Base-by-base conservation (phyloP, 2,797 vertebrate species). In the Percopsis omiscomaycus region DNA sequence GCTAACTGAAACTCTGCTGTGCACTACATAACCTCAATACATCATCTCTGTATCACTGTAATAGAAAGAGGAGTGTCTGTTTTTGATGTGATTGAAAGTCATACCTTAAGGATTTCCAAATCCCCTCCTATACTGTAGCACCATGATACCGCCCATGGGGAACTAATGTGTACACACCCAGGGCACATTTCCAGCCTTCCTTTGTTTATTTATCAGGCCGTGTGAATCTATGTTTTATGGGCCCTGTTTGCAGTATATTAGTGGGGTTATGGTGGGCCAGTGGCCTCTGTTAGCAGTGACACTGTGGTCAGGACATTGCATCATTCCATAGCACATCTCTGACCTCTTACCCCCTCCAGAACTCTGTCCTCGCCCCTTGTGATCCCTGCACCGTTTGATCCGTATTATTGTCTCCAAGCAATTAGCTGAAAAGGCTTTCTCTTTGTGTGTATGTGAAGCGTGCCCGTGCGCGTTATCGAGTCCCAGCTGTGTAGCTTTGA, bases 351-450 rank as follows among this genome's bases (percentile, higher is more conserved):
- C 75, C 55, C 50, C 74, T 66, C 79, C 32, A 42, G 55, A 42
- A 66, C 69, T 78, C 84, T 84, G 71, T 88, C 87, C 66, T 75
- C 77, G 67, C 73, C 80, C 68, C 81, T 75, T 76, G 88, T 86
- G 90, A 90, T 89, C 86, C 66, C 54, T 57, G 57, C 64, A 55
- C 66, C 15, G 55, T 90, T 82, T 88, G 87, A 89, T 88, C 79
- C 83, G 75, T 79, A 78, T 86, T 84, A 86, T 80, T 86, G 78
- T 79, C 84, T 88, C 80, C 83, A 80, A 90, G 81, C 81, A 84
- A 79, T 89, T 81, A 88, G 82, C 83, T 85, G 85, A 84, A 88
- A 89, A 71, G 49, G 27, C 78, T 70, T 54, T 52, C 30, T 13
- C 11, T 22, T 0, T 51, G 30, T 15, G 13, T 8, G 54, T 42